Evolutionary conservation across 2,797 vertebrate genomes (phyloP).

Genomic region (Megaceryle alcyon): DNA sequence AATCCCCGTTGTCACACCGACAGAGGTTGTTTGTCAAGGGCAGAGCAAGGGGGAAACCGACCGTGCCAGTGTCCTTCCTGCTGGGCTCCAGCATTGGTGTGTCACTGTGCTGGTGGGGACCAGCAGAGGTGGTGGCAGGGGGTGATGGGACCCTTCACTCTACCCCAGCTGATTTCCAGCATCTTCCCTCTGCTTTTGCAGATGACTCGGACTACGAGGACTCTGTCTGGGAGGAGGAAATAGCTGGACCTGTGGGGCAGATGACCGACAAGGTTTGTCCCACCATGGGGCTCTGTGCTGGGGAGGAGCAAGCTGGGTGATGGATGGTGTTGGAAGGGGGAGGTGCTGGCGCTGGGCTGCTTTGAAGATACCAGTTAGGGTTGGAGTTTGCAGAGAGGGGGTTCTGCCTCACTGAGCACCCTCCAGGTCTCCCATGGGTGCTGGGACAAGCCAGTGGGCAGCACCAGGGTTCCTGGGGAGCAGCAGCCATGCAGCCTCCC

Average conservation of each 20-base stretch:
- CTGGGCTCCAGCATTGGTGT: neutral
- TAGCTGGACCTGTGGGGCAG: neutral
- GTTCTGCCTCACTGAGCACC: neutral
- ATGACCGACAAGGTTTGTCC: conserved; percentile 38
- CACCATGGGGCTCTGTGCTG: neutral
- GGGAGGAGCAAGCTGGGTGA: neutral
- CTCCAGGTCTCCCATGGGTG: neutral
- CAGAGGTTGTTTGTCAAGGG: neutral
- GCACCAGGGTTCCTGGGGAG: neutral
- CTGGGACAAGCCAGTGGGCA: neutral
- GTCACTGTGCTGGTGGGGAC: neutral
- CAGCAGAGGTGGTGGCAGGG: neutral
- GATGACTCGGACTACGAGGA: conserved; percentile 61
- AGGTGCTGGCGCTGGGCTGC: neutral
- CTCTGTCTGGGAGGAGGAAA: neutral
- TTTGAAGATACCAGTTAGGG: neutral
- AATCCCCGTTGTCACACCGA: neutral
- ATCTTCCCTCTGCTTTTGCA: neutral
- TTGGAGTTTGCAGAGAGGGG: neutral
- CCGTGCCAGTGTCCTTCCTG: neutral
- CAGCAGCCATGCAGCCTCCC: neutral
- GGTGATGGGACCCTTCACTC: neutral
- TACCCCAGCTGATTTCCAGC: neutral
- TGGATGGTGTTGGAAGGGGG: neutral
- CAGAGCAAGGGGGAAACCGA: neutral